These are phyloP conservation scores for Heteromormyrus szaboi DNA, from an alignment of 2,797 vertebrate species.

Conservation along the genomic window DNA sequence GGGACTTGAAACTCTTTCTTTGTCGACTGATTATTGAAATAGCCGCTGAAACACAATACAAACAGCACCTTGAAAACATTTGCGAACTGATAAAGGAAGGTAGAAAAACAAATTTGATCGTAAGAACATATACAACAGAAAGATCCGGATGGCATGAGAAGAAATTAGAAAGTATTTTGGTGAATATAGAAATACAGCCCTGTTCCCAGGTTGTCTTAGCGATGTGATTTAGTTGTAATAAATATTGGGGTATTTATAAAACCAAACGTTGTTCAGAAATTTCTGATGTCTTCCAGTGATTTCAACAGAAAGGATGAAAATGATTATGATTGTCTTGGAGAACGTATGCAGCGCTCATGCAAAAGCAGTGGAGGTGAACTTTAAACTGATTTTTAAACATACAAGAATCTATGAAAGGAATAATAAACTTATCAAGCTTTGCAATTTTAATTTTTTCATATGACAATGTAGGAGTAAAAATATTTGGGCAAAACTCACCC, in stretches of 20 bases:
- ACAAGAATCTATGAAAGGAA: neutral
- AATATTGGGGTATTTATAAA: neutral
- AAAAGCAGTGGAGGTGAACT: neutral
- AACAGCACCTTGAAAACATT: neutral
- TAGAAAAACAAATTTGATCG: neutral
- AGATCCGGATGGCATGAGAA: neutral
- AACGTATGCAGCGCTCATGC: neutral
- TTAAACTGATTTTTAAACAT: neutral
- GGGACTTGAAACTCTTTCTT: neutral
- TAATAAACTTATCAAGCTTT: neutral
- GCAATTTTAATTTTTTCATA: neutral
- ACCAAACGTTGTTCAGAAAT: neutral
- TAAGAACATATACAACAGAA: neutral
- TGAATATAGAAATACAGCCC: neutral
- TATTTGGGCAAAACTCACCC: neutral
- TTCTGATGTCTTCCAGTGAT: neutral
- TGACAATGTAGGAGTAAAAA: neutral
- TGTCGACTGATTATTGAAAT: neutral
- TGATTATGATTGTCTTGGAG: neutral
- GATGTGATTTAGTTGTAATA: neutral
- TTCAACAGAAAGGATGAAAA: neutral
- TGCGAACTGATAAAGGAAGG: neutral
- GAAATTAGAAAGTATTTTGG: neutral
- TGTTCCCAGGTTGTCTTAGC: neutral
- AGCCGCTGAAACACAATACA: neutral